Evolutionary conservation across 2,113 vertebrate genomes (phyloP).

Genomic region (Alaudala cheleensis): DNA sequence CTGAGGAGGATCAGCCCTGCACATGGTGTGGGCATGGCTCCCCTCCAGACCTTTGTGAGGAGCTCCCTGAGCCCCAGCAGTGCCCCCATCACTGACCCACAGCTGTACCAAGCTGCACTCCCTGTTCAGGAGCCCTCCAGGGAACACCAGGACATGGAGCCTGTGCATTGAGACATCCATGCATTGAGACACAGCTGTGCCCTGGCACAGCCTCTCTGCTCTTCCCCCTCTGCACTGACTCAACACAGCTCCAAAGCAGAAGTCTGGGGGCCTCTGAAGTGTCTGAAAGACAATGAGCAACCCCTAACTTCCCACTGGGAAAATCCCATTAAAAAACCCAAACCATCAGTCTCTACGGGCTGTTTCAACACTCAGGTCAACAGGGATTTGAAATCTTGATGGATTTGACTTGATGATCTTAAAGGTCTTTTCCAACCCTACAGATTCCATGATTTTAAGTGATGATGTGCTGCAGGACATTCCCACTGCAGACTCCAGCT

Average conservation of each 20-base stretch:
- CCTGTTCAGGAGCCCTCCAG: fast-evolving
- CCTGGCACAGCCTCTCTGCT: neutral
- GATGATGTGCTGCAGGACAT: neutral
- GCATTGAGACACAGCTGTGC: fast-evolving
- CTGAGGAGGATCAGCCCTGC: neutral
- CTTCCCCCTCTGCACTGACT: neutral
- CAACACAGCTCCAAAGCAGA: neutral
- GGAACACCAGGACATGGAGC: neutral
- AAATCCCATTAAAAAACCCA: neutral
- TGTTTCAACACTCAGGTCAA: neutral
- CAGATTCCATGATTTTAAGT: neutral
- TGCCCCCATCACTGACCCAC: fast-evolving
- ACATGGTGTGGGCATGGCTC: neutral
- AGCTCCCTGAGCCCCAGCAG: neutral
- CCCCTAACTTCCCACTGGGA: neutral
- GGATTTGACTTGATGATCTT: neutral
- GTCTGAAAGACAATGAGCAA: neutral
- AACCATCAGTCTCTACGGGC: fast-evolving
- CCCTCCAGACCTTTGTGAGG: fast-evolving
- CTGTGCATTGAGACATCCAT: fast-evolving
- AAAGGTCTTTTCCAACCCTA: neutral
- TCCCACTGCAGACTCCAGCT: neutral
- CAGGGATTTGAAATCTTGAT: neutral
- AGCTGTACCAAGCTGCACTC: fast-evolving
- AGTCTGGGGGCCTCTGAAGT: neutral